Percentiles rank a stretch among this genome's conserved stretches.
These are phyloP conservation scores for Elmis aenea DNA, from an alignment of 2,888 invertebrate species.

Conservation along the genomic window DNA sequence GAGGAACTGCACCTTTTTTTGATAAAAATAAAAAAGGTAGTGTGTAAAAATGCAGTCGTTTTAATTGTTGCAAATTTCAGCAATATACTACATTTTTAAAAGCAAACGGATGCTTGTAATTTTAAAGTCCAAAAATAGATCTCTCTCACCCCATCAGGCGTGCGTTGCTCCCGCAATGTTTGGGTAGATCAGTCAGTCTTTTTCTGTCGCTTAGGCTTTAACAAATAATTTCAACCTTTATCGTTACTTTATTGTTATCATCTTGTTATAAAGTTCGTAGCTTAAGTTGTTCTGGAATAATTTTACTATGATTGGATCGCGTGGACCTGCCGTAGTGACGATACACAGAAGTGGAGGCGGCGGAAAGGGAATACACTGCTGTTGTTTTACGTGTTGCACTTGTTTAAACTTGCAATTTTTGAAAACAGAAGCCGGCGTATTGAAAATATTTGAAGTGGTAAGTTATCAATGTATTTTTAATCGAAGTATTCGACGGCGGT, in stretches of 20 bases:
- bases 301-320: constrained; percentile 40
- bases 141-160: constrained; percentile 6
- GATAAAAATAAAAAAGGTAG: too few relatives aligned
- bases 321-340: constrained; percentile 51
- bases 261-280: not conserved
- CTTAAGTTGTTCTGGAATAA: not conserved
- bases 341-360: constrained; percentile 30
- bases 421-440: constrained; percentile 64
- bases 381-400: constrained; percentile 71
- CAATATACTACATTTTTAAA: too few relatives aligned
- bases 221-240: too few relatives aligned
- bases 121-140: constrained; percentile 18
- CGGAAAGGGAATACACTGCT: constrained; percentile 59
- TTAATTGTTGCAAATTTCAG: too few relatives aligned
- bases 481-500: too few relatives aligned
- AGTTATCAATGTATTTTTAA: constrained; percentile 40
- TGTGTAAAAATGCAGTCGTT: too few relatives aligned
- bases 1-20: too few relatives aligned
- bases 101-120: too few relatives aligned
- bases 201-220: too few relatives aligned
- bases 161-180: constrained; percentile 14
- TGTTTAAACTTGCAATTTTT: constrained; percentile 75
- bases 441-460: constrained; percentile 74
- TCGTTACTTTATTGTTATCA: too few relatives aligned
- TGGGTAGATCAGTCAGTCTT: constrained; percentile 1